Evolutionary conservation across 2,888 invertebrate species (phyloP).

Genomic region (Pheosia tremula): DNA sequence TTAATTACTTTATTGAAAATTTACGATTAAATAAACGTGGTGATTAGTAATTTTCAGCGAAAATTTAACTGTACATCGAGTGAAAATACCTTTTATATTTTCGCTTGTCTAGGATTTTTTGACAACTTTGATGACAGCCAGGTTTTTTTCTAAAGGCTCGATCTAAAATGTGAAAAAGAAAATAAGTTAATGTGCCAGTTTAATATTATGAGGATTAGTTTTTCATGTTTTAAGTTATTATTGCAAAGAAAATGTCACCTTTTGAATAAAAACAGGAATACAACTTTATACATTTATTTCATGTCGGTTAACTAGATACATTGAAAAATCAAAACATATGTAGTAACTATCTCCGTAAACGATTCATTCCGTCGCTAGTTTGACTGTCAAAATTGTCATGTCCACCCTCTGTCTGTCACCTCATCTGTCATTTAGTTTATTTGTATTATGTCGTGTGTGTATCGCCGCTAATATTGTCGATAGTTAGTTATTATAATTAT

Average conservation of each 20-base stretch:
- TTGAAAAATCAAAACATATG: too few relatives aligned
- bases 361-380: too few relatives aligned
- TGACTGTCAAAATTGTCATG: too few relatives aligned
- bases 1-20: conserved; percentile 7
- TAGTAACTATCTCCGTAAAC: too few relatives aligned
- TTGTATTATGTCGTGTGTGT: conserved; percentile 10
- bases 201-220: too few relatives aligned
- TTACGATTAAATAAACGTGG: not conserved
- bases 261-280: too few relatives aligned
- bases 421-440: conserved; percentile 7
- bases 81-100: conserved; percentile 51
- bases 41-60: not conserved
- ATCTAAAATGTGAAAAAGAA: not conserved
- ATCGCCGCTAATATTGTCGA: conserved; percentile 10
- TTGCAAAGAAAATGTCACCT: too few relatives aligned
- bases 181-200: too few relatives aligned
- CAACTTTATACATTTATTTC: too few relatives aligned
- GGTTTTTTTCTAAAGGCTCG: not conserved
- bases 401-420: conserved; percentile 6
- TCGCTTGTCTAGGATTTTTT: conserved; percentile 40
- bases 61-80: conserved; percentile 14
- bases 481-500: conserved; percentile 11
- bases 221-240: too few relatives aligned
- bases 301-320: too few relatives aligned
- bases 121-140: conserved; percentile 53